Base-by-base conservation (phyloP, 2,113 vertebrate genomes). In the Pitta sordida region DNA sequence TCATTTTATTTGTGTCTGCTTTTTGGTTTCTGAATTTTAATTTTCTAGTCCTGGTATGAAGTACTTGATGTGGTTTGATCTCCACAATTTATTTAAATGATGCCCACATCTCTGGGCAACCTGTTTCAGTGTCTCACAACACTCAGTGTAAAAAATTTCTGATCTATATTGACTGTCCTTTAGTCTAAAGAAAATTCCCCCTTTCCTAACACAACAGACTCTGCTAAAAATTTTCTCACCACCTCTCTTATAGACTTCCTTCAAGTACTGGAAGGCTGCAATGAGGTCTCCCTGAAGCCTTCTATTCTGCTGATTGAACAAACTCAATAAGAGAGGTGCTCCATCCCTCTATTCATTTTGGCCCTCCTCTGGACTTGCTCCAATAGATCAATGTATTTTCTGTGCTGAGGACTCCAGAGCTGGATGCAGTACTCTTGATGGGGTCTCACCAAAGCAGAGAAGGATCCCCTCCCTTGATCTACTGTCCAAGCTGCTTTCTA, bases 401-500 rank as follows among this genome's bases (percentile, higher is more conserved):
- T 64, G 6, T 18, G 14, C 24, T 64, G 26, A 14, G 41, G 5
- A 15, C 11, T 21, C 21, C 24, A 15, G 36, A 13, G 7, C 41
- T 58, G 51, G 17, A 3, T 49, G 21, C 21, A 2, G 11, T 0
- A 4, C 1, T 64, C 7, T 26, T 51, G 17, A 18, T 15, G 18
- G 10, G 12, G 4, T 43, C 9, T 36, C 49, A 26, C 0, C 43
- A 58, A 58, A 43, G 21, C 13, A 30, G 64, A 5, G 5, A 26
- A 73, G n/a, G 49, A 36, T 77, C 58, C 6, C 7, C 10, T 73
- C 32, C 32, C 22, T 18, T 0, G 8, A 13, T 8, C 18, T 58
- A 43, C 49, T 64, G 51, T 0, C 17, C 17, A 7, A 0, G 0
- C 4, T 27, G 30, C 26, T 36, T 15, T 8, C 10, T 27, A 7